phyloP scores from a whole-genome alignment of 2,888 invertebrate species.

The Amphimallon solstitiale region DNA sequence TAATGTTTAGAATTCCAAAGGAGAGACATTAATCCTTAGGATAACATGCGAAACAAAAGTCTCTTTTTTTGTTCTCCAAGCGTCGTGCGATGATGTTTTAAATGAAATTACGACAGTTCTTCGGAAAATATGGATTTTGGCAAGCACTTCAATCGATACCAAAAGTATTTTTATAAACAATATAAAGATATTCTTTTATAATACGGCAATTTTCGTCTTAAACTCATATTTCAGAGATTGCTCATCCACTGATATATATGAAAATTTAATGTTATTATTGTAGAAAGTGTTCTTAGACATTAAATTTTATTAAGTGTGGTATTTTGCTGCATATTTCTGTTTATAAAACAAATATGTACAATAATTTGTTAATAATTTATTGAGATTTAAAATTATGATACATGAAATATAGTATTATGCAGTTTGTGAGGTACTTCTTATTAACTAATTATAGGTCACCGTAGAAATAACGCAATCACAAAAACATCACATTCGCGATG shows the following conservation, averaged over 20 bases:
- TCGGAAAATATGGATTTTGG: constrained; percentile 27
- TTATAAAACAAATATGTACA: too few species aligned
- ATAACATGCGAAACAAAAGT: constrained; percentile 26
- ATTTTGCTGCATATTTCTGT: background rate
- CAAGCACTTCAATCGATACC: constrained; percentile 29
- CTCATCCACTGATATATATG: constrained; percentile 13
- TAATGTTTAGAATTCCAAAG: constrained; percentile 23
- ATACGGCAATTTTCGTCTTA: constrained; percentile 4
- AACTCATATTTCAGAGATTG: background rate
- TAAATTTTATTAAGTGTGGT: constrained; percentile 15
- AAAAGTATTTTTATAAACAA: constrained; percentile 28
- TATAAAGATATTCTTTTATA: constrained; percentile 26
- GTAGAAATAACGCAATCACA: too few species aligned
- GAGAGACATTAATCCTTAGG: constrained; percentile 23
- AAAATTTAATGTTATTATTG: constrained; percentile 5
- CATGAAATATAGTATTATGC: too few species aligned
- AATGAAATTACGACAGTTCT: constrained; percentile 19
- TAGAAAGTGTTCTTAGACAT: constrained; percentile 15
- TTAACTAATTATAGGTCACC: too few species aligned
- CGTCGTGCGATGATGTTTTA: constrained; percentile 2
- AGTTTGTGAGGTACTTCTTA: too few species aligned
- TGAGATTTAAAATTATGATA: too few species aligned
- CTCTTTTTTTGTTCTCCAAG: background rate
- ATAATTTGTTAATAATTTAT: too few species aligned
- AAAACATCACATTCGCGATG: too few species aligned